These are phyloP conservation scores for Ericerus pela DNA, from an alignment of 1,140 invertebrate genomes.

Conservation along the genomic window DNA sequence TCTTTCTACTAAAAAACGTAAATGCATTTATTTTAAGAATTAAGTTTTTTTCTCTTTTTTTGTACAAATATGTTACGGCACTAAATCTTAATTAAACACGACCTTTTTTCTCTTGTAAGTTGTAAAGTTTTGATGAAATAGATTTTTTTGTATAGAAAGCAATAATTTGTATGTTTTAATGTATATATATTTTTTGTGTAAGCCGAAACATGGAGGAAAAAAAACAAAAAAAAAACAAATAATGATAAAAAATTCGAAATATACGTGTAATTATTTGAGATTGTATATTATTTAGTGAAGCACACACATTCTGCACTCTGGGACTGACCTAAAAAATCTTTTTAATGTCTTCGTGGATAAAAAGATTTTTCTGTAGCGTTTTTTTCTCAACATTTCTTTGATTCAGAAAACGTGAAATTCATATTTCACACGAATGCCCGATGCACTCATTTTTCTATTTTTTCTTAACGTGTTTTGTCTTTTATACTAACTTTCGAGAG, in stretches of 20 bases:
- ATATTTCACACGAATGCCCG: too few relatives aligned
- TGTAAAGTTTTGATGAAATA: neutral
- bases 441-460: too few relatives aligned
- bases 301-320: conserved; percentile 7
- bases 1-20: too few relatives aligned
- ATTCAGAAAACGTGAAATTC: too few relatives aligned
- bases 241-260: conserved; percentile 8
- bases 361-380: too few relatives aligned
- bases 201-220: neutral
- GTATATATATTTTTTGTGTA: neutral
- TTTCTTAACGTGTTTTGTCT: too few relatives aligned
- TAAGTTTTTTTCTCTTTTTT: neutral
- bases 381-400: too few relatives aligned
- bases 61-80: conserved; percentile 7
- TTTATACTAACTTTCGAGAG: too few relatives aligned
- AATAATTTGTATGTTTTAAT: conserved; percentile 11
- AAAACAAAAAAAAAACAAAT: conserved; percentile 6
- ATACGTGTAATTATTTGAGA: conserved; percentile 6
- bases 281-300: neutral
- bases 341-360: too few relatives aligned
- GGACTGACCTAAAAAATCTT: too few relatives aligned
- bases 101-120: neutral
- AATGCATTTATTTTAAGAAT: conserved; percentile 7
- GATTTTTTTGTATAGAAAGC: neutral
- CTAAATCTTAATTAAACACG: neutral